Evolutionary conservation across 2,113 vertebrate genomes (phyloP), one percentile per base, ranked within the genome.

Genomic region (Nymphicus hollandicus): DNA sequence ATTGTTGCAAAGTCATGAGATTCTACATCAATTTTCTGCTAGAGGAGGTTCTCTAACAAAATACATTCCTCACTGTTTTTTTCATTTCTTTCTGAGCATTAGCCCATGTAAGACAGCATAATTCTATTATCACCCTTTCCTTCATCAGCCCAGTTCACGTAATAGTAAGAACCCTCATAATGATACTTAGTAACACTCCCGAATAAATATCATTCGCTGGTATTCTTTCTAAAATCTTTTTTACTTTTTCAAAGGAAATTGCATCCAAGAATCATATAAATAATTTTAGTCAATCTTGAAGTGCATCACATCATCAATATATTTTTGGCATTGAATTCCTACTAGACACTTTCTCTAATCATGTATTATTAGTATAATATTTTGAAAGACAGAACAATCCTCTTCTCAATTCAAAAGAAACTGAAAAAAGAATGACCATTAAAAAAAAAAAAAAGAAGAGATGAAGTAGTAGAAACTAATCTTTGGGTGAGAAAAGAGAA

Each of bases 71-170:
- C 52, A 50, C 31, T 49, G 27, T 9, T 58, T 50, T 84, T 84
- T 41, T 65, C 6, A 60, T 46, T 41, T 23, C 22, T 73, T 50
- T 24, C 49, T 66, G 8, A 78, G n/a, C 1, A 0, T 37, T 69
- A 35, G 7, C 22, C 52, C 1, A 2, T 0, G 1, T 52, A 60
- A 64, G 13, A 64, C 27, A 76, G 23, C 13, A 27, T 35, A 2
- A 10, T 71, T 60, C 39, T 49, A 9, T 17, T 60, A 17, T 23
- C 33, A 47, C 6, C 6, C 7, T 79, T 69, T 56, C 10, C 18
- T 80, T 74, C 25, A 43, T 47, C 52, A 60, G 29, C 44, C 61
- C 39, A 61, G 23, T 31, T 56, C 31, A 31, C 16, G 3, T 47
- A 80, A 58, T 12, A 41, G 13, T 49, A 63, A 52, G 17, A 41